Evolutionary conservation across 53 echinoderm and acorn worm genomes (phyloP), one percentile per base, ranked within the genome.

Genomic region (Pentamera pediparva): DNA sequence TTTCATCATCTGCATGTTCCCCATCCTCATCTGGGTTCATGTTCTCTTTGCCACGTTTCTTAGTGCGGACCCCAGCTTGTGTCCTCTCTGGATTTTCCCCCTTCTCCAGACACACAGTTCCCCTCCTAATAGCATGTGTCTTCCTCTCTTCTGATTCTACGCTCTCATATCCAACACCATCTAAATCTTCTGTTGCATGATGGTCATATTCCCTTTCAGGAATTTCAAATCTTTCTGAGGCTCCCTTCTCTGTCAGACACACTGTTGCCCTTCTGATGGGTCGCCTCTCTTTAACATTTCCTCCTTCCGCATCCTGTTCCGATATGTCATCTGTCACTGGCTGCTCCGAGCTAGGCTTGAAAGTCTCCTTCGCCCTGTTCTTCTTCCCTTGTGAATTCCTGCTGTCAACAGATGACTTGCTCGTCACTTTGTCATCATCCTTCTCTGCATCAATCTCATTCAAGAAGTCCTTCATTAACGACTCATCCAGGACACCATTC

Each of bases 381-480:
- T 24, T 54, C 25, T 26, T 54, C n/a, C 24, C 22, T 28, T 18
- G 54, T 11, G 54, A 54, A 24, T 54, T 54, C 28, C 28, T 54
- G 9, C 54, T 54, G 6, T 24, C 24, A 26, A 1, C 54, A 51
- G 51, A 2, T 8, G 43, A 7, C 31, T 57, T 28, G 10, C 1
- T 67, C 13, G 15, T 43, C 12, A 29, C 39, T 47, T n/a, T 30
- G 15, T 6, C 0, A 43, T 69, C 8, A 5, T 5, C 53, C 20
- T 54, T 38, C 32, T 72, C 55, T 19, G 35, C 32, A 18, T 72
- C 55, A 22, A 72, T 72, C 21, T 72, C 73, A 32, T 72, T 72
- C 34, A 72, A 49, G 54, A 72, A 72, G 25, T 72, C 73, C 27
- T 72, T 72, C 73, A 72, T 54, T 35, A 52, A 72, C 0, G 34